Evolutionary conservation across 2,888 invertebrate genomes (phyloP).

Genomic region (Ferdinandea cuprea): DNA sequence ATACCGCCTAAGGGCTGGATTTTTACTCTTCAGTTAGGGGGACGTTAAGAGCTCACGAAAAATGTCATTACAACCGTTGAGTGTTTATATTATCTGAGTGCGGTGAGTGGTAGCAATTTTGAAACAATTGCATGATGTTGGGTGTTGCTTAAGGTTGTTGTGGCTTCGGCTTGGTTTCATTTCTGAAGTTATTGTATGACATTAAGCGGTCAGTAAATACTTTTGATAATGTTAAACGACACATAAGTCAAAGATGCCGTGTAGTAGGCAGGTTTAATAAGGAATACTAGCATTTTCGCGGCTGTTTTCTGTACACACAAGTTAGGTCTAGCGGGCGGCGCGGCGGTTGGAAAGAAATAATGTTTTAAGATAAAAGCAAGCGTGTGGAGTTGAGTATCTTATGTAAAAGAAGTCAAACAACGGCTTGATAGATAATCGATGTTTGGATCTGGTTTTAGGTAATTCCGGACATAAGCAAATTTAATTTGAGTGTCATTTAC

Average conservation of each 20-base stretch:
- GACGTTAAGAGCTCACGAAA: constrained; percentile 11
- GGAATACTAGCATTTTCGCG: too few relatives aligned
- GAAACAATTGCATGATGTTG: constrained; percentile 13
- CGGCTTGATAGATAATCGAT: too few relatives aligned
- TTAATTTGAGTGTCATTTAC: too few relatives aligned
- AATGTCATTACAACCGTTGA: constrained; percentile 36
- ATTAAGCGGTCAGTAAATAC: neutral
- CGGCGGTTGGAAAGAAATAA: too few relatives aligned
- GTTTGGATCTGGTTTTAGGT: too few relatives aligned
- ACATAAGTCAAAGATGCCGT: neutral
- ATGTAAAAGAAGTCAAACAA: too few relatives aligned
- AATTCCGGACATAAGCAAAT: too few relatives aligned
- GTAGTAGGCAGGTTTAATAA: too few relatives aligned
- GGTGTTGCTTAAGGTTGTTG: constrained; percentile 18
- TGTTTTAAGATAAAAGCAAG: too few relatives aligned
- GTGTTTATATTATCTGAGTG: constrained; percentile 10
- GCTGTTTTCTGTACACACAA: too few relatives aligned
- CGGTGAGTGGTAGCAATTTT: constrained; percentile 22
- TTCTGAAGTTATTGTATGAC: neutral
- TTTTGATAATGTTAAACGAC: neutral
- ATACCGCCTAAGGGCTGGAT: constrained; percentile 25
- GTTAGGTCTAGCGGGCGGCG: too few relatives aligned
- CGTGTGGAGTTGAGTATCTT: too few relatives aligned
- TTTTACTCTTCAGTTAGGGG: constrained; percentile 9
- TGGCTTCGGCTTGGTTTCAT: neutral